Evolutionary conservation across 2,797 vertebrate species (phyloP).

Genomic region (Clarias platycephalus): DNA sequence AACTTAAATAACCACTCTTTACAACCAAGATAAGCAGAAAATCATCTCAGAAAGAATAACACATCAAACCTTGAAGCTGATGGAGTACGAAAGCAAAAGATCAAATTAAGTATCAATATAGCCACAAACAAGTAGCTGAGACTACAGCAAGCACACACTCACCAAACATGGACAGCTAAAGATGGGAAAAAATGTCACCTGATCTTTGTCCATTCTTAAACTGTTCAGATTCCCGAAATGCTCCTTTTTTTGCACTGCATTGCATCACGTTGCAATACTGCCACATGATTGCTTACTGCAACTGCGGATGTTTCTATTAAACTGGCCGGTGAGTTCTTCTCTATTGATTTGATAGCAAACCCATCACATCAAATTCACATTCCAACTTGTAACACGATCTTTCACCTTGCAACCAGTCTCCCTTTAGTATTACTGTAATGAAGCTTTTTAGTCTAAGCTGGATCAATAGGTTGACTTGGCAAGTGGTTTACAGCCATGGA

Average conservation of each 20-base stretch:
- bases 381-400: slow-evolving; percentile 29
- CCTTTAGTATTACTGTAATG: slow-evolving; percentile 14
- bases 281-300: background rate
- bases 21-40: background rate
- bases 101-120: background rate
- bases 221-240: background rate
- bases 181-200: background rate
- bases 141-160: background rate
- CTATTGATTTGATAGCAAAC: slow-evolving; percentile 13
- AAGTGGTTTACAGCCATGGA: slow-evolving; percentile 36
- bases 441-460: slow-evolving; percentile 38
- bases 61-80: background rate
- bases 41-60: background rate
- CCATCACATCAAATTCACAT: slow-evolving; percentile 31
- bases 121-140: background rate
- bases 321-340: background rate
- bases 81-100: background rate
- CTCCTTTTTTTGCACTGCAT: background rate
- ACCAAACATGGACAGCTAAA: background rate
- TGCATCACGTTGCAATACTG: background rate
- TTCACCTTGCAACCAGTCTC: slow-evolving; percentile 19
- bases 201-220: background rate
- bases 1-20: background rate
- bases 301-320: background rate
- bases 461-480: slow-evolving; percentile 47